Evolutionary conservation across 2,797 vertebrate genomes (phyloP).

Genomic region (Nyctibius grandis): DNA sequence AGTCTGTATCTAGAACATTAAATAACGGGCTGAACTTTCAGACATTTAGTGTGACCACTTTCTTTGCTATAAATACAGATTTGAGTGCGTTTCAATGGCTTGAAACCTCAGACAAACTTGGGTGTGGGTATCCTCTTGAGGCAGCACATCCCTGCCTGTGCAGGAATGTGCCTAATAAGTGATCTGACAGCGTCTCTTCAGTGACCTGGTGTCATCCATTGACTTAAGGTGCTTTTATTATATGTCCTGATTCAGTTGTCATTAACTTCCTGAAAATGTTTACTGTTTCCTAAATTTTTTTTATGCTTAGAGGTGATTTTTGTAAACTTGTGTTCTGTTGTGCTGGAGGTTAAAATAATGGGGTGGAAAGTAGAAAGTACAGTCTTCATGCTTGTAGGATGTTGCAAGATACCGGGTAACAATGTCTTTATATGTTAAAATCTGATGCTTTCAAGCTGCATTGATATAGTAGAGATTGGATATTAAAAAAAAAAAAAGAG

Average conservation of each 20-base stretch:
- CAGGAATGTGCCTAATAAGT: not conserved
- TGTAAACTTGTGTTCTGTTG: accelerated
- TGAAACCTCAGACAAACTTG: not conserved
- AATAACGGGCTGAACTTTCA: not conserved
- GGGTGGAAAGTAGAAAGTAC: not conserved
- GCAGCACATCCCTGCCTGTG: not conserved
- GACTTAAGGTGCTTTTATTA: not conserved
- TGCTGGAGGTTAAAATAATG: not conserved
- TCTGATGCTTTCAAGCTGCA: not conserved
- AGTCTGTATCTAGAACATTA: not conserved
- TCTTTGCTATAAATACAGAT: not conserved
- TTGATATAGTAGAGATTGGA: not conserved
- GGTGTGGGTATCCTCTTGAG: not conserved
- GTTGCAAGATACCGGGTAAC: not conserved
- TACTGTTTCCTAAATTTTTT: not conserved
- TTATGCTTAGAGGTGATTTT: not conserved
- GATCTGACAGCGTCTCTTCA: not conserved
- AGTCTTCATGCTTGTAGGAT: not conserved
- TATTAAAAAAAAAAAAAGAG: accelerated
- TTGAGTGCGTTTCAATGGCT: not conserved
- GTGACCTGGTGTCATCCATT: not conserved
- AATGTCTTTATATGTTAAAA: not conserved
- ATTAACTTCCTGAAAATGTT: not conserved
- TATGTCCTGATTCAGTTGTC: not conserved
- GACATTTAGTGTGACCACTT: not conserved